Conservation (phyloP, 1,140 invertebrate species). For the Drosophila malerkotliana region DNA sequence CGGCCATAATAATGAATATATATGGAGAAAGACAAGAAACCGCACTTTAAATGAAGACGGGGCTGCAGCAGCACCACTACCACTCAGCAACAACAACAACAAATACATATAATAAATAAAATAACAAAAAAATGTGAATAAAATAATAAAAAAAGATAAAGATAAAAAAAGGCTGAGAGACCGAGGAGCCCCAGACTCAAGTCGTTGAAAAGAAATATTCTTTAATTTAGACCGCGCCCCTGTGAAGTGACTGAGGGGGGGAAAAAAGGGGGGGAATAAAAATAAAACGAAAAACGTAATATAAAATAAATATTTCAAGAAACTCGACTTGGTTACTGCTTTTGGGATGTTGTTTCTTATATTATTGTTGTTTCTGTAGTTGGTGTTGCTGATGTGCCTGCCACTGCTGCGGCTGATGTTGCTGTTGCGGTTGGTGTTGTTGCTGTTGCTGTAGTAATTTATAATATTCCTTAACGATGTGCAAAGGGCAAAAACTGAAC, state of each 20-base stretch:
- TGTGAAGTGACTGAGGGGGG: slow-evolving; percentile 24
- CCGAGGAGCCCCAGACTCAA: slow-evolving; percentile 34
- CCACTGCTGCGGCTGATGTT: slow-evolving; percentile 44
- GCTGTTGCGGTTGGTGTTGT: slow-evolving; percentile 49
- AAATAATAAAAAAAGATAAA: slow-evolving; percentile 51
- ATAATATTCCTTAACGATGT: slow-evolving; percentile 84
- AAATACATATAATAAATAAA: slow-evolving; percentile 78
- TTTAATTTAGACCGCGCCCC: slow-evolving; percentile 79
- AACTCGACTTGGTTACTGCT: slow-evolving; percentile 50
- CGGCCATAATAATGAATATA: slow-evolving; percentile 82
- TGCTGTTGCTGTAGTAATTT: slow-evolving; percentile 80
- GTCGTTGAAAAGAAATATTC: slow-evolving; percentile 70
- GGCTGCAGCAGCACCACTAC: slow-evolving; percentile 37
- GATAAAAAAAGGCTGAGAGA: slow-evolving; percentile 32
- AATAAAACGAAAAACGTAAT: slow-evolving; percentile 63
- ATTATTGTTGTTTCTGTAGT: slow-evolving; percentile 43
- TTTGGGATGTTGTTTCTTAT: slow-evolving; percentile 20
- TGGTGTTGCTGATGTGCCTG: slow-evolving; percentile 18
- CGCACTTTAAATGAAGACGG: slow-evolving; percentile 78
- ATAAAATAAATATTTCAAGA: slow-evolving; percentile 82
- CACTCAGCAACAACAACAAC: slow-evolving; percentile 17
- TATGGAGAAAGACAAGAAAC: slow-evolving; percentile 79
- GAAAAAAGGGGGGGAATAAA: slow-evolving; percentile 46
- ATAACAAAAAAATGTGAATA: slow-evolving; percentile 69
- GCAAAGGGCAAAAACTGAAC: slow-evolving; percentile 78